Base-by-base conservation (phyloP, 2,113 vertebrate genomes). In the Xenopus borealis region DNA sequence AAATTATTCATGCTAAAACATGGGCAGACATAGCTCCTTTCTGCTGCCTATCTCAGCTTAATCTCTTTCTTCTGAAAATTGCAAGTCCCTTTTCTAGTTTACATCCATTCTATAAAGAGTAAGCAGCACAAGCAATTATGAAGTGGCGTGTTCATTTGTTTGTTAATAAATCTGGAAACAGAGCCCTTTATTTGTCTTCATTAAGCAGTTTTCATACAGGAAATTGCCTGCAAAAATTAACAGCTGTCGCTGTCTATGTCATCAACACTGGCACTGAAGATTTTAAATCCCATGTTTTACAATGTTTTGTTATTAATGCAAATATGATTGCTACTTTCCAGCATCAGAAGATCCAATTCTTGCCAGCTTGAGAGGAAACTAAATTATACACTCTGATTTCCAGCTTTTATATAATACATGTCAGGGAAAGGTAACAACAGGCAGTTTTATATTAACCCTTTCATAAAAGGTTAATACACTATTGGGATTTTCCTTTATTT, bases 21-120 rank as follows among this genome's bases (percentile, higher is more conserved):
- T 58, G 52, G 66, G 12, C 47, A 71, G 82, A 85, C 78, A 83
- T 78, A 61, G 64, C 46, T 23, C 72, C 61, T 80, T 80, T 86
- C 83, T 83, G 84, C 82, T 83, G 73, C 72, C 78, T 77, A 72
- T 86, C 78, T 63, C 81, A 83, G 62, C 77, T 67, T 82, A 81
- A 85, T 80, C 65, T 77, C 45, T 74, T 67, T 68, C 17, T 47
- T 13, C 66, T 66, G 6, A 12, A 72, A 61, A 61, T 61, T 27
- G 20, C 18, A 11, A 61, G 58, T 61, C 58, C 10, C 47, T 47
- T 33, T 18, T 57, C 20, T 58, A 73, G 18, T 74, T 66, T 13
- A 23, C 62, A 58, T 46, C 45, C 65, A 73, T 46, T 74, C 64
- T 33, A 57, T 61, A 45, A 18, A 59, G 47, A 23, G 53, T 16